Evolutionary conservation across 2,113 vertebrate genomes (phyloP).

Genomic region (Bufo gargarizans): DNA sequence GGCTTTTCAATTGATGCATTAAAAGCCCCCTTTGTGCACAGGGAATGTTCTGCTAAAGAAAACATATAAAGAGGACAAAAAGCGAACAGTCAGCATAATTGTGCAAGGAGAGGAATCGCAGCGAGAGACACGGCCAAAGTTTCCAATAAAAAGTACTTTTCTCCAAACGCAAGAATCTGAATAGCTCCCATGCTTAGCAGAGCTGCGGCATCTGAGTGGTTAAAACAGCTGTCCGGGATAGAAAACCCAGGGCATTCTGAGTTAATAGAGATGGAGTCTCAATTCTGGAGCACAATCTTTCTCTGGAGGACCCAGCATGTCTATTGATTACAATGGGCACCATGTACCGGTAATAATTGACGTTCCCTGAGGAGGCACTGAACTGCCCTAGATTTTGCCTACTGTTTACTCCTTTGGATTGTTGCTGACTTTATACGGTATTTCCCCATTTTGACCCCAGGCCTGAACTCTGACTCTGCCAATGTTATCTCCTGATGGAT

Average conservation of each 20-base stretch:
- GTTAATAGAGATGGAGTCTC: too few species aligned
- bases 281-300: not conserved
- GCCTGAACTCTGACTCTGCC: too few species aligned
- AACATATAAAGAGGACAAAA: slow-evolving; percentile 38
- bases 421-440: too few species aligned
- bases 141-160: not conserved
- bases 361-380: too few species aligned
- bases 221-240: not conserved
- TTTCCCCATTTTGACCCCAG: too few species aligned
- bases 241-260: not conserved
- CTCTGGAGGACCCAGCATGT: not conserved
- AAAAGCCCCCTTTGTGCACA: slow-evolving; percentile 38
- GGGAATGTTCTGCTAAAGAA: slow-evolving; percentile 17
- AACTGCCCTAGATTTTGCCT: too few species aligned
- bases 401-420: too few species aligned
- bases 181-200: too few species aligned
- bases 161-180: not conserved
- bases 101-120: not conserved
- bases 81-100: not conserved
- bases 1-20: slow-evolving; percentile 46
- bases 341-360: too few species aligned
- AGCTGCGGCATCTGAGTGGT: not conserved
- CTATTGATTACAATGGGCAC: too few species aligned
- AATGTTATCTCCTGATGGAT: too few species aligned
- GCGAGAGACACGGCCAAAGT: not conserved